Evolutionary conservation across 37 sponge, comb jelly and placozoan species (phyloP).

Genomic region (Ephydatia muelleri): DNA sequence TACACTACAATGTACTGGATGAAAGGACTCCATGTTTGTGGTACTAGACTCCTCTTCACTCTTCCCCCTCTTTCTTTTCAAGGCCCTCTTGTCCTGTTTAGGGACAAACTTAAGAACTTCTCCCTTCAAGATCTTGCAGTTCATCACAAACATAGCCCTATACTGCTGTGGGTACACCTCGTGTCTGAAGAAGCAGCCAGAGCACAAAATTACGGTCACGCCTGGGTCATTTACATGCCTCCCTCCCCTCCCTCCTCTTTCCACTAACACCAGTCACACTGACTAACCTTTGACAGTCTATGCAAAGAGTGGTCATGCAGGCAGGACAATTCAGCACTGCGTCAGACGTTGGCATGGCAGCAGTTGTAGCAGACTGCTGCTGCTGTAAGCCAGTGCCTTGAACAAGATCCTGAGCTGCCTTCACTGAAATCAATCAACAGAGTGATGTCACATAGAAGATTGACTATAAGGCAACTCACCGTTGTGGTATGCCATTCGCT

Average conservation of each 20-base stretch:
- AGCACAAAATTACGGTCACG: not conserved
- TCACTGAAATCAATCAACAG: slow-evolving; percentile 26
- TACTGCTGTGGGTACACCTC: slow-evolving; percentile 80
- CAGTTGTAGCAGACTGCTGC: not conserved
- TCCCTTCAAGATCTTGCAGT: slow-evolving; percentile 72
- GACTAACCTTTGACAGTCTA: slow-evolving; percentile 90
- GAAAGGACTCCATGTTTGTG: slow-evolving; percentile 40
- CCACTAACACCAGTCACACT: not conserved
- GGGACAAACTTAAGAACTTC: slow-evolving; percentile 74
- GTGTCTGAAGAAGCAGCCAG: slow-evolving; percentile 58
- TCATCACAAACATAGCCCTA: slow-evolving; percentile 95
- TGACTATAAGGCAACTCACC: too few species aligned
- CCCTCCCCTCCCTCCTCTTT: not conserved
- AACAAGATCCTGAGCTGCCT: slow-evolving; percentile 30
- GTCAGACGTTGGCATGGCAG: slow-evolving; percentile 58
- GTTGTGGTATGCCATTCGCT: slow-evolving; percentile 86
- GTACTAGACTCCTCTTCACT: slow-evolving; percentile 3
- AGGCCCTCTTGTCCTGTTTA: slow-evolving; percentile 48
- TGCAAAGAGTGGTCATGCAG: slow-evolving; percentile 85
- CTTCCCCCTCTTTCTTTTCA: slow-evolving; percentile 35
- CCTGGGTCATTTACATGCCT: not conserved
- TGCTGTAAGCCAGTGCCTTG: not conserved
- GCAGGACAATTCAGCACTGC: slow-evolving; percentile 91
- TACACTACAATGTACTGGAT: slow-evolving; percentile 82
- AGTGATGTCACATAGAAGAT: not conserved